These are phyloP conservation scores for Paralichthys olivaceus DNA, from an alignment of 2,113 vertebrate species.

Conservation along the genomic window DNA sequence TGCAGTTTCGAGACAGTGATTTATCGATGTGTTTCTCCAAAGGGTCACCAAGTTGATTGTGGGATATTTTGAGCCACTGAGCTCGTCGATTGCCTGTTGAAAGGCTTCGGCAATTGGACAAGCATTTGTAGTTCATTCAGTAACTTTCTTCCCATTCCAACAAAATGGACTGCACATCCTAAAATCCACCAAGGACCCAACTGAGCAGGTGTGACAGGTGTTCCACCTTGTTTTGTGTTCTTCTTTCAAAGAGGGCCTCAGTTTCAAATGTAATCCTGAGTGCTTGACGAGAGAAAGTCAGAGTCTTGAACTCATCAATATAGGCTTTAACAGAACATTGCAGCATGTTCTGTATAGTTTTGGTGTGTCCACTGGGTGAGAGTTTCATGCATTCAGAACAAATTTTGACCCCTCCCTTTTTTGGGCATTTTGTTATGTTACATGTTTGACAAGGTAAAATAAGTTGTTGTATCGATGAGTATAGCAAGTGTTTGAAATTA, in stretches of 20 bases:
- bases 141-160: background rate
- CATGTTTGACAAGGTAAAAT: no score
- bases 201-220: background rate
- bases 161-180: background rate
- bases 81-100: background rate
- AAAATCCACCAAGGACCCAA: background rate
- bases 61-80: background rate
- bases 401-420: no score
- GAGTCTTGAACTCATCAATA: background rate
- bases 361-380: background rate
- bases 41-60: background rate
- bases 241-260: background rate
- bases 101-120: background rate
- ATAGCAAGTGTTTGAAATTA: no score
- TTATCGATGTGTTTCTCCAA: background rate
- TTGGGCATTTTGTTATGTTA: no score
- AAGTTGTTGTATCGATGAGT: no score
- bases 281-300: background rate
- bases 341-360: background rate
- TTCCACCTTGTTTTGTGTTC: background rate
- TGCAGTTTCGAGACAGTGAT: background rate
- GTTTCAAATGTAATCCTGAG: background rate
- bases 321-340: background rate
- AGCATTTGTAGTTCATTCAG: background rate
- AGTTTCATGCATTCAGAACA: background rate